Conservation (phyloP, 2,888 invertebrate species). For the Tipula lateralis region DNA sequence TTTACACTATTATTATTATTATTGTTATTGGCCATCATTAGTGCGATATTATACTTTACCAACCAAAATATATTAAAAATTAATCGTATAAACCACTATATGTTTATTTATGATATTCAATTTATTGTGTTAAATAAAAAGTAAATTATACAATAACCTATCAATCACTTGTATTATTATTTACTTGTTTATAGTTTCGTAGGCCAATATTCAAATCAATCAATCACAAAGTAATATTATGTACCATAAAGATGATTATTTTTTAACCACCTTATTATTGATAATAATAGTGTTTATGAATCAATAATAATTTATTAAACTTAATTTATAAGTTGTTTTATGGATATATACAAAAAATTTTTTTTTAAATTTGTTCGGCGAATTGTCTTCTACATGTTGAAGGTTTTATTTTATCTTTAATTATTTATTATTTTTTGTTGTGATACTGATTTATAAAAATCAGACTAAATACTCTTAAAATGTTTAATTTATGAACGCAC, state of each 20-base stretch:
- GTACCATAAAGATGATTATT: not conserved
- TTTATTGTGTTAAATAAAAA: not conserved
- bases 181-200: not conserved
- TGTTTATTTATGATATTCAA: not conserved
- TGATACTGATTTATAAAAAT: not conserved
- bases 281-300: not conserved
- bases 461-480: not conserved
- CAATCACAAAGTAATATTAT: not conserved
- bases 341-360: not conserved
- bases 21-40: not conserved
- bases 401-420: constrained; percentile 13
- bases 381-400: not conserved
- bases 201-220: not conserved
- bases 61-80: not conserved
- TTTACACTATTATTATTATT: not conserved
- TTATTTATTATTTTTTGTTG: not conserved
- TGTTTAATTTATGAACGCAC: not conserved
- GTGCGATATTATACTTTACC: not conserved
- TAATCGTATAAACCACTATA: not conserved
- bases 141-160: not conserved
- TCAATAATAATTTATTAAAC: not conserved
- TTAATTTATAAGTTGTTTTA: not conserved
- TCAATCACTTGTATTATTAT: not conserved
- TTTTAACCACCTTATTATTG: not conserved
- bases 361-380: not conserved